phyloP scores from a whole-genome alignment of 2,888 invertebrate genomes.

The Nebria brevicollis region DNA sequence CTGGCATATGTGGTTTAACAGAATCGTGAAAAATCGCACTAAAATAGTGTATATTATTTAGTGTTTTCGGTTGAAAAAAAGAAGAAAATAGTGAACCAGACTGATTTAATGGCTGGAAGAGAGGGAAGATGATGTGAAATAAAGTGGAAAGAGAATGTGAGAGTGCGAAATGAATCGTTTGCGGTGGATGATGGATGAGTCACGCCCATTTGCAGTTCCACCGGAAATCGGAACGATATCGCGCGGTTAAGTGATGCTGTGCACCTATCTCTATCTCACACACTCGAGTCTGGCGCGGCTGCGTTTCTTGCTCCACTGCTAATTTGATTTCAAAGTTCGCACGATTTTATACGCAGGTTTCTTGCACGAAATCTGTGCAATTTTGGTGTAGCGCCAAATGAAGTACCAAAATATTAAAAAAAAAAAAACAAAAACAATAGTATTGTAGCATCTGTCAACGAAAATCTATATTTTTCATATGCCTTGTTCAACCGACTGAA shows the following conservation, averaged over 20 bases:
- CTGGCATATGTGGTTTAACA: too few species aligned
- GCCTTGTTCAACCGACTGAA: too few species aligned
- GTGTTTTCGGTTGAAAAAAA: too few species aligned
- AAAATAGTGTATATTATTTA: too few species aligned
- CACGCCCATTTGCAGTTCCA: constrained; percentile 20
- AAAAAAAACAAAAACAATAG: too few species aligned
- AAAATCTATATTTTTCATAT: too few species aligned
- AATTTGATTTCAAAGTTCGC: constrained; percentile 12
- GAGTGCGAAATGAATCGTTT: background rate
- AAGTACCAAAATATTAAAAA: too few species aligned
- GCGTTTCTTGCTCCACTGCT: background rate
- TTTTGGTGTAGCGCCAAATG: too few species aligned
- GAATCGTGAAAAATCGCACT: too few species aligned
- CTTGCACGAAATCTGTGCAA: background rate
- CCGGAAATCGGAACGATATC: constrained; percentile 17
- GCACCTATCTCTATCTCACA: background rate
- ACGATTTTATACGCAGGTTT: background rate
- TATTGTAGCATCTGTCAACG: too few species aligned
- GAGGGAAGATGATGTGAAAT: background rate
- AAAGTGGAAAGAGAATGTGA: background rate
- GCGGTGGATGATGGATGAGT: constrained; percentile 14
- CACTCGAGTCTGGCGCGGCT: background rate
- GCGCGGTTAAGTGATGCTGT: background rate
- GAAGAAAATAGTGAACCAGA: background rate
- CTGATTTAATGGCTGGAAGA: background rate